Evolutionary conservation across 1,140 invertebrate species (phyloP).

Genomic region (Chlorops oryzae): DNA sequence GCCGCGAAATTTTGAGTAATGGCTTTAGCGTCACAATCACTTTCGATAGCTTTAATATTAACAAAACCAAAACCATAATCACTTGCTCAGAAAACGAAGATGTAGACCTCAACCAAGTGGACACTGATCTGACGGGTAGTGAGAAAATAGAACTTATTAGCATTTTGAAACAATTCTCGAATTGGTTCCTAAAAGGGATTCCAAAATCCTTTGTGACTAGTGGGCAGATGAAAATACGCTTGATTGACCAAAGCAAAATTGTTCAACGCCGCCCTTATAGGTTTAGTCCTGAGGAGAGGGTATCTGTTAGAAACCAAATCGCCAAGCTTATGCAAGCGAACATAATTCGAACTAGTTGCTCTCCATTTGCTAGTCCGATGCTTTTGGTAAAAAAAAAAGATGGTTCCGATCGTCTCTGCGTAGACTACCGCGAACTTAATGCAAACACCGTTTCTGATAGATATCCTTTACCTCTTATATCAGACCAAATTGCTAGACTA

Average conservation of each 20-base stretch:
- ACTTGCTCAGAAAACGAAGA: background rate
- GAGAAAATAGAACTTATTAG: conserved; percentile 6
- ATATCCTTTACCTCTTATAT: conserved; percentile 48
- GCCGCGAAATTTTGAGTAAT: conserved; percentile 16
- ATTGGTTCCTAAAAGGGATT: conserved; percentile 4
- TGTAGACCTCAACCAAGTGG: background rate
- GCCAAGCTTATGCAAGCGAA: conserved; percentile 18
- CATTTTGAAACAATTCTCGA: conserved; percentile 9
- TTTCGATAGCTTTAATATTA: conserved; percentile 7
- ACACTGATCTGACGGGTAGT: conserved; percentile 3
- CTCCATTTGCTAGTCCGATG: conserved; percentile 28
- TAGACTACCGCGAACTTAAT: conserved; percentile 49
- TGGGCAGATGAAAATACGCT: conserved; percentile 11
- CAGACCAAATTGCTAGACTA: conserved; percentile 42
- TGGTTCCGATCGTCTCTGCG: conserved; percentile 19
- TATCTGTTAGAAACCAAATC: conserved; percentile 18
- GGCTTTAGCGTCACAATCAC: conserved; percentile 11
- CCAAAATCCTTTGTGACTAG: conserved; percentile 6
- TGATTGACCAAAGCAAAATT: conserved; percentile 17
- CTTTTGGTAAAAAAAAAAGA: conserved; percentile 27
- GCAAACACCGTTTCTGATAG: conserved; percentile 39
- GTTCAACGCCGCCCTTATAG: conserved; percentile 17
- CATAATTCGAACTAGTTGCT: conserved; percentile 26
- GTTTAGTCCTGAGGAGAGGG: conserved; percentile 18
- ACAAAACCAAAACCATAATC: conserved; percentile 2